phyloP scores from a whole-genome alignment of 2,888 invertebrate species.

The Cheilosia variabilis region DNA sequence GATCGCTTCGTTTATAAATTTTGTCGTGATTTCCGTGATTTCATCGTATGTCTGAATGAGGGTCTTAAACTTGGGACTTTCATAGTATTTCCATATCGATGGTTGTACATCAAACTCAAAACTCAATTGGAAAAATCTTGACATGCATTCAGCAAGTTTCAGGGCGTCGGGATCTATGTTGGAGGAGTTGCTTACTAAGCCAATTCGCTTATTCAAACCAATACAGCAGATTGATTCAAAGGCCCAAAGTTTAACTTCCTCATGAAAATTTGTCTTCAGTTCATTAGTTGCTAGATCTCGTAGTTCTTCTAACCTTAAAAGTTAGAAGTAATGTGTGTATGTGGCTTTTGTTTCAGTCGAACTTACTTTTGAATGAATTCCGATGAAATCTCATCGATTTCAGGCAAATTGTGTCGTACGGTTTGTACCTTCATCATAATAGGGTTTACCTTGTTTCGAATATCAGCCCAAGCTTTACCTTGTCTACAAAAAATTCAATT shows the following conservation, averaged over 20 bases:
- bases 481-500: slow-evolving; percentile 83
- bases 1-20: slow-evolving; percentile 82
- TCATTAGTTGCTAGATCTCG: slow-evolving; percentile 76
- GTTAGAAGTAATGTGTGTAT: too few species aligned
- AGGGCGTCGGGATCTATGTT: slow-evolving; percentile 77
- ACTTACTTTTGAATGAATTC: slow-evolving; percentile 80
- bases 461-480: slow-evolving; percentile 87
- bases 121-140: slow-evolving; percentile 78
- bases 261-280: slow-evolving; percentile 83
- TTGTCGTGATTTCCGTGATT: slow-evolving; percentile 79
- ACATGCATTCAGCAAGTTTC: slow-evolving; percentile 77
- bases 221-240: slow-evolving; percentile 85
- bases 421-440: slow-evolving; percentile 80
- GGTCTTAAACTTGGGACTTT: slow-evolving; percentile 79
- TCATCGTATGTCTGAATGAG: slow-evolving; percentile 79
- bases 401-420: slow-evolving; percentile 78
- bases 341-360: not conserved
- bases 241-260: slow-evolving; percentile 86
- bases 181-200: slow-evolving; percentile 76
- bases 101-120: slow-evolving; percentile 81
- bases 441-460: slow-evolving; percentile 85
- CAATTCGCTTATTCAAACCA: slow-evolving; percentile 82
- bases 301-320: slow-evolving; percentile 77
- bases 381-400: slow-evolving; percentile 79
- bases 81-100: slow-evolving; percentile 80